A percentile compares a stretch with the other conserved stretches of the same genome.
These are phyloP conservation scores for Thereva nobilitata DNA, from an alignment of 2,888 invertebrate genomes.

Conservation along the genomic window DNA sequence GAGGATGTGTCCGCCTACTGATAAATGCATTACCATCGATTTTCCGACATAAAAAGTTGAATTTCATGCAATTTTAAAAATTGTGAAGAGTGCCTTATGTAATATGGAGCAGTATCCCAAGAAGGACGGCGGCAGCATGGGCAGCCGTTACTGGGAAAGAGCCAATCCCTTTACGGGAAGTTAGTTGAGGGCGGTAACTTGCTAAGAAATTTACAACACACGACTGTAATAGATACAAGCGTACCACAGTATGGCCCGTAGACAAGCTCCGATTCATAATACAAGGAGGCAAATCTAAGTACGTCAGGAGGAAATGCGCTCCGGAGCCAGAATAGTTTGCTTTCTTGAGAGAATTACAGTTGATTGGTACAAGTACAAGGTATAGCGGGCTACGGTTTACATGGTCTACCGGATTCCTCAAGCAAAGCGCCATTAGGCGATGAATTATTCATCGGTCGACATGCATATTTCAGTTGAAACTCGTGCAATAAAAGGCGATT, in stretches of 20 bases:
- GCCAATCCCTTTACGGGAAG: slow-evolving; percentile 18
- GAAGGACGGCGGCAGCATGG: slow-evolving; percentile 11
- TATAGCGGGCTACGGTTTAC: slow-evolving; percentile 37
- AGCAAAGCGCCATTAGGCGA: slow-evolving; percentile 49
- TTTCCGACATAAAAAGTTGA: slow-evolving; percentile 36
- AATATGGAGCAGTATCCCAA: slow-evolving; percentile 31
- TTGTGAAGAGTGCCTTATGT: slow-evolving; percentile 40
- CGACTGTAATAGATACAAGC: slow-evolving; percentile 31
- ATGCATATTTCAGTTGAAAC: slow-evolving; percentile 57
- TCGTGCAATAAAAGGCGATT: slow-evolving; percentile 57
- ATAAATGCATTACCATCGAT: slow-evolving; percentile 40
- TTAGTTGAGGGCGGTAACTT: slow-evolving; percentile 16
- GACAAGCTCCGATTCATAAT: slow-evolving; percentile 31
- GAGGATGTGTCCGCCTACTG: slow-evolving; percentile 35
- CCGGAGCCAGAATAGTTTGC: slow-evolving; percentile 31
- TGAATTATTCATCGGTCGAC: slow-evolving; percentile 56
- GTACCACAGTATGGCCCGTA: slow-evolving; percentile 8
- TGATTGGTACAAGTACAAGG: slow-evolving; percentile 40
- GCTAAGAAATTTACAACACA: slow-evolving; percentile 33
- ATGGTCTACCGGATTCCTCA: slow-evolving; percentile 46
- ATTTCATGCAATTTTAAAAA: slow-evolving; percentile 41
- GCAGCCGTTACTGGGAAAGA: slow-evolving; percentile 8
- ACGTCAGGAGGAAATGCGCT: slow-evolving; percentile 26
- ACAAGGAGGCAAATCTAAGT: slow-evolving; percentile 6
- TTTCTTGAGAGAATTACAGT: slow-evolving; percentile 37